Conservation (phyloP, 2,113 vertebrate species). For the Bubo blakistoni region DNA sequence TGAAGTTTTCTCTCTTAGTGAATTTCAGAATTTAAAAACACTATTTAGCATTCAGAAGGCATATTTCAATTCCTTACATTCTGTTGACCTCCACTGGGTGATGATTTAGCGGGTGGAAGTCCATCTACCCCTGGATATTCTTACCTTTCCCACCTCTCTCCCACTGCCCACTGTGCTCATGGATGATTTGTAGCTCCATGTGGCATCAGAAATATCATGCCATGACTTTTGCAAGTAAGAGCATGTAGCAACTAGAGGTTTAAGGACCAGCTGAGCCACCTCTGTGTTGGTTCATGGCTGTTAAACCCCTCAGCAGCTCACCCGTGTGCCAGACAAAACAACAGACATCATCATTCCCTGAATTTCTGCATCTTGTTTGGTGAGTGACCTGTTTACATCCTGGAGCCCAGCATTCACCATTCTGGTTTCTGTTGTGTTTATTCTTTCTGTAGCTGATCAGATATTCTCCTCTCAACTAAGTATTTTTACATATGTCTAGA, state of each 20-base stretch:
- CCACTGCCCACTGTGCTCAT: neutral
- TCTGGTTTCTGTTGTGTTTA: neutral
- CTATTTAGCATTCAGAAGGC: neutral
- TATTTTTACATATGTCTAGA: neutral
- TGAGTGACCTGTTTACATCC: neutral
- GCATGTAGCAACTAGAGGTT: neutral
- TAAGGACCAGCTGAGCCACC: neutral
- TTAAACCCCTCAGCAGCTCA: neutral
- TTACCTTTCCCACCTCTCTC: neutral
- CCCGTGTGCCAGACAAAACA: accelerated
- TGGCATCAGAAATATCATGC: neutral
- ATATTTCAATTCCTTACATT: neutral
- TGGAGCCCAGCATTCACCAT: accelerated
- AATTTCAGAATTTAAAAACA: neutral
- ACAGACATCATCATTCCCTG: neutral
- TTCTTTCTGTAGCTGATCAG: neutral
- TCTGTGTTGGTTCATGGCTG: neutral
- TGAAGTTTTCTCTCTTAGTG: neutral
- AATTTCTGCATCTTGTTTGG: neutral
- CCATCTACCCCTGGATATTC: neutral
- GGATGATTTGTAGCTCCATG: neutral
- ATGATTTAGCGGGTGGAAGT: neutral
- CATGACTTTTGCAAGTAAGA: neutral
- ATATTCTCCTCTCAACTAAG: neutral
- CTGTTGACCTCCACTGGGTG: neutral